Percentiles rank a stretch among this genome's conserved stretches.
phyloP scores from a whole-genome alignment of 2,113 vertebrate species.

The Sceloporus undulatus region DNA sequence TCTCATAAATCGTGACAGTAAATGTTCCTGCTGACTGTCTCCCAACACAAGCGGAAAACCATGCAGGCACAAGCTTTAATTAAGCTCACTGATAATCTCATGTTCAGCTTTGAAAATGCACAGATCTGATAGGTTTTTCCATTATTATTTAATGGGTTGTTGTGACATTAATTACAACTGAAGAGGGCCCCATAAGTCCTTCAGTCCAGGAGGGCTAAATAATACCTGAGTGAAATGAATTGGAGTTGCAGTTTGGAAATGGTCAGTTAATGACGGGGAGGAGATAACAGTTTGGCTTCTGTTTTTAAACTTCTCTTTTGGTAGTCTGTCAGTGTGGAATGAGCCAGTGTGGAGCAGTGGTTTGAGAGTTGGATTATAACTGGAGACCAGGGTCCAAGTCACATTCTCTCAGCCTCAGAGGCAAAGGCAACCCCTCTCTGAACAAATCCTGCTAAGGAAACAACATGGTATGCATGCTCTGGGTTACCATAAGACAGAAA shows the following conservation, averaged over 20 bases:
- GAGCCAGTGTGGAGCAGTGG: background rate
- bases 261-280: background rate
- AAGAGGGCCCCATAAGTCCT: constrained; percentile 1
- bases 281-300: background rate
- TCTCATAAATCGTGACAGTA: constrained; percentile 65
- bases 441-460: too few species aligned
- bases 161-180: constrained; percentile 26
- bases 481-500: too few species aligned
- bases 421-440: too few species aligned
- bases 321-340: background rate
- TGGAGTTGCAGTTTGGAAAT: background rate
- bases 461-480: too few species aligned
- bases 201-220: background rate
- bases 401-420: too few species aligned
- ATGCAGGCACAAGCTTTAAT: constrained; percentile 58
- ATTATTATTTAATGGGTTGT: constrained; percentile 29
- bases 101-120: background rate
- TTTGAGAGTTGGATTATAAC: too few species aligned
- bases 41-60: constrained; percentile 39
- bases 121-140: constrained; percentile 27
- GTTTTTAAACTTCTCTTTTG: background rate
- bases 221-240: background rate
- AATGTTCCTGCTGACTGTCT: constrained; percentile 42
- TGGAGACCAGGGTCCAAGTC: too few species aligned
- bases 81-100: constrained; percentile 34